Percentiles rank a stretch among this genome's conserved stretches.
These are phyloP conservation scores for Chrysolina oricalcia DNA, from an alignment of 2,888 invertebrate species.

Conservation along the genomic window DNA sequence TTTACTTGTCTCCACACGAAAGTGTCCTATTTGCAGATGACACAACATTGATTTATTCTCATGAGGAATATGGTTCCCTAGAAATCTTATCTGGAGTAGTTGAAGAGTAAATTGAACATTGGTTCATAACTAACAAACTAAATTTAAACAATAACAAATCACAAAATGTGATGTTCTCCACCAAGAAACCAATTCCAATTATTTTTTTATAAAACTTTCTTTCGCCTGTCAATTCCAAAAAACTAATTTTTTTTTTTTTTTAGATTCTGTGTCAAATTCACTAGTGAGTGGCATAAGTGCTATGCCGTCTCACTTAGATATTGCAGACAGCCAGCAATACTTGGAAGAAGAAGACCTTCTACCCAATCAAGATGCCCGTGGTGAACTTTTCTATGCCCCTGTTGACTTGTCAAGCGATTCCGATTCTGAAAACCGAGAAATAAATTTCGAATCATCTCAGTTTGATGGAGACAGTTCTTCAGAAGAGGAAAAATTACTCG, in stretches of 20 bases:
- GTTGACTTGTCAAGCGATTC: conserved; percentile 67
- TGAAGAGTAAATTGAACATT: no score
- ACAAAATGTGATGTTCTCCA: no score
- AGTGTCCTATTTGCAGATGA: no score
- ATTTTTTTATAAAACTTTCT: no score
- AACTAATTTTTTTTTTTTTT: conserved; percentile 18
- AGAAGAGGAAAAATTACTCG: conserved; percentile 67
- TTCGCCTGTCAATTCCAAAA: no score
- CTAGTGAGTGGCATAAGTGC: conserved; percentile 65
- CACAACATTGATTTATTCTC: no score
- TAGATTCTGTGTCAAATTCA: conserved; percentile 68
- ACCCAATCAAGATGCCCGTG: conserved; percentile 51
- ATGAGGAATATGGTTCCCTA: no score
- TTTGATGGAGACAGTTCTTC: conserved; percentile 70
- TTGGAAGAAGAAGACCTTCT: conserved; percentile 69
- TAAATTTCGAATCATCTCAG: conserved; percentile 69
- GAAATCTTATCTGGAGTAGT: no score
- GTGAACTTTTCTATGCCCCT: conserved; percentile 44
- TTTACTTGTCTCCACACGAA: no score
- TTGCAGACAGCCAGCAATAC: conserved; percentile 63
- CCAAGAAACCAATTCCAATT: no score
- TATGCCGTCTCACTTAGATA: conserved; percentile 70
- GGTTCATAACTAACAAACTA: no score
- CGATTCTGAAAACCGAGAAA: conserved; percentile 66
- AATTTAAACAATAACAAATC: no score